Evolutionary conservation across 1,140 invertebrate species (phyloP).

Genomic region (Aphaenogaster floridana): DNA sequence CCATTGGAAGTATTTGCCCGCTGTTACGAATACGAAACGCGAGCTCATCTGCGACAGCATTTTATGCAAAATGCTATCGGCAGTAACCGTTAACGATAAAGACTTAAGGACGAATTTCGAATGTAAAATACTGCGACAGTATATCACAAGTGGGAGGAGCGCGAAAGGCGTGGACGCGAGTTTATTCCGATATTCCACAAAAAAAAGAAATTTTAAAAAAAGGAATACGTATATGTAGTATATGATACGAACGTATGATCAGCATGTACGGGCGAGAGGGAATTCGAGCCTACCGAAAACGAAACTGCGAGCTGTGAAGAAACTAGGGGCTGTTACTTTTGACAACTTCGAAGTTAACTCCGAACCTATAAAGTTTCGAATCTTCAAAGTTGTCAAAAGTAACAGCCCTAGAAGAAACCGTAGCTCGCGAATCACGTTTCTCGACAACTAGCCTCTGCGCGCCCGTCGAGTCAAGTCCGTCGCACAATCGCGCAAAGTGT

Average conservation of each 20-base stretch:
- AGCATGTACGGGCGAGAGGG: not conserved
- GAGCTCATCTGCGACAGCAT: not conserved
- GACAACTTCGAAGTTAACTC: too few relatives aligned
- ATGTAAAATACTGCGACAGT: conserved; percentile 50
- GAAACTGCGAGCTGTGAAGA: not conserved
- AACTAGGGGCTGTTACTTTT: not conserved
- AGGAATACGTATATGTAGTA: not conserved
- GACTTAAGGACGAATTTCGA: conserved; percentile 12
- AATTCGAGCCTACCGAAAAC: conserved; percentile 8
- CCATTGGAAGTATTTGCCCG: not conserved
- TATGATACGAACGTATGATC: not conserved
- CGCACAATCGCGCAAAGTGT: not conserved
- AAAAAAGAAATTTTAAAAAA: conserved; percentile 22
- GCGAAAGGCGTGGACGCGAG: conserved; percentile 15
- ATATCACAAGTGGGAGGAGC: conserved; percentile 29
- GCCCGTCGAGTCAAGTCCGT: conserved; percentile 2
- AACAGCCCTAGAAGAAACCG: not conserved
- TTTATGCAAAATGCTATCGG: not conserved
- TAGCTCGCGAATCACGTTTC: not conserved
- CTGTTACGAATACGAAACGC: not conserved
- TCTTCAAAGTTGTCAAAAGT: too few relatives aligned
- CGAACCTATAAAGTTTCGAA: too few relatives aligned
- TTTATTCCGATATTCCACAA: not conserved
- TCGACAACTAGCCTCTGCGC: not conserved
- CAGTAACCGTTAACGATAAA: conserved; percentile 14